These are phyloP conservation scores for Styela plicata DNA, from an alignment of 23 tunicate species.

Conservation along the genomic window DNA sequence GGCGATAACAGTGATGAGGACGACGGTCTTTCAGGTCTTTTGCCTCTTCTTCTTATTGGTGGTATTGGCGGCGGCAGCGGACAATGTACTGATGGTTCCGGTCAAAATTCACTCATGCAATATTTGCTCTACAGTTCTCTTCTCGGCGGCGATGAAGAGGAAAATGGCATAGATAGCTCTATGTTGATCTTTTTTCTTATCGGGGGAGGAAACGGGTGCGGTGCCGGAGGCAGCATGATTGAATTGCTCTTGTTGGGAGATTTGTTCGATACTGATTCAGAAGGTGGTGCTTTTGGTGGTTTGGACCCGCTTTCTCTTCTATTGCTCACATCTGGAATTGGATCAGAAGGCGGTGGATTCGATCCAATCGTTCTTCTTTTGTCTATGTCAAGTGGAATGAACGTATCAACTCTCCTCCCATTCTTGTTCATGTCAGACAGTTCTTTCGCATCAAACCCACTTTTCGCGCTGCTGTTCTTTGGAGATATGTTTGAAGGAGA, in stretches of 20 bases:
- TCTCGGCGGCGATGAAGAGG: too few relatives aligned
- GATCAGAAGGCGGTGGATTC: neutral
- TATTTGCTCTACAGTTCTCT: neutral
- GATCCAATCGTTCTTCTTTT: neutral
- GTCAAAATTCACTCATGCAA: neutral
- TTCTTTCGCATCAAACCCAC: neutral
- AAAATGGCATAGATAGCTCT: neutral
- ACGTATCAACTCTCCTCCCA: neutral
- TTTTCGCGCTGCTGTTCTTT: neutral
- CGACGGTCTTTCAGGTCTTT: neutral
- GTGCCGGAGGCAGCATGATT: neutral
- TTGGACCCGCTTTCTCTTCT: slow-evolving; percentile 1
- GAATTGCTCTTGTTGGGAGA: neutral
- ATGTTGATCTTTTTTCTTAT: neutral
- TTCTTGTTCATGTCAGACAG: slow-evolving; percentile 1
- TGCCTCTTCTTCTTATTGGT: neutral
- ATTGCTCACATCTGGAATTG: neutral
- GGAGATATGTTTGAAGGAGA: neutral
- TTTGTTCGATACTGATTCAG: neutral
- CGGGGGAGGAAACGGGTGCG: neutral
- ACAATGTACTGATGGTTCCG: neutral
- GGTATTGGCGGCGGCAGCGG: slow-evolving; percentile 13
- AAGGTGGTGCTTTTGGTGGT: neutral
- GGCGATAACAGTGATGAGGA: neutral
- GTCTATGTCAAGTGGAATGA: neutral